Evolutionary conservation across 2,113 vertebrate genomes (phyloP).

Genomic region (Neogobius melanostomus): DNA sequence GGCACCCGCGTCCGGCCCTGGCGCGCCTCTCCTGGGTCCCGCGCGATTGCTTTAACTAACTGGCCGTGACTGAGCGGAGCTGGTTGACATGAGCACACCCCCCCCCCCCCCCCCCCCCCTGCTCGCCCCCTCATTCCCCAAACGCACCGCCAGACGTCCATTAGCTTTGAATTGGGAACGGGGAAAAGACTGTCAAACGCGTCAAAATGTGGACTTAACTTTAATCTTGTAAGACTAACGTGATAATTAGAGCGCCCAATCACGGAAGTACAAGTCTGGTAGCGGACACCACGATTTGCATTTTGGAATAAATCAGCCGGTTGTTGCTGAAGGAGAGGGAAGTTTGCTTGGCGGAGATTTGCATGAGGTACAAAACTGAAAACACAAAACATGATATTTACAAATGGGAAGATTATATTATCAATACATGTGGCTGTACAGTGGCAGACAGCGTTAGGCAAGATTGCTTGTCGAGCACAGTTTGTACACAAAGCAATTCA

Average conservation of each 20-base stretch:
- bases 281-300: not conserved
- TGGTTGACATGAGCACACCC: conserved; percentile 64
- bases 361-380: too few relatives aligned
- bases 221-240: conserved; percentile 3
- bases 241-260: conserved; percentile 2
- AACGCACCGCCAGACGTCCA: conserved; percentile 14
- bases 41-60: conserved; percentile 78
- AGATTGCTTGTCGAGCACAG: too few relatives aligned
- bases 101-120: not conserved
- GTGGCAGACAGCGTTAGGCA: too few relatives aligned
- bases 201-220: conserved; percentile 8
- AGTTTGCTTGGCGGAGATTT: not conserved
- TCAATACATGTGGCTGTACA: not conserved
- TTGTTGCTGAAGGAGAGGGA: not conserved
- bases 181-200: conserved; percentile 19
- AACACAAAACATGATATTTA: too few relatives aligned
- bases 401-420: not conserved
- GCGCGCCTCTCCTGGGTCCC: conserved; percentile 60
- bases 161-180: conserved; percentile 19
- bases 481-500: too few relatives aligned
- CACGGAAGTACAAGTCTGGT: not conserved
- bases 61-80: conserved; percentile 73
- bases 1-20: conserved; percentile 63
- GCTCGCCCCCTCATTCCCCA: not conserved
- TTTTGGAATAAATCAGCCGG: not conserved